These are phyloP conservation scores for Epizoanthus scotinus DNA, from an alignment of 92 coral and sea anemone species.

Conservation along the genomic window DNA sequence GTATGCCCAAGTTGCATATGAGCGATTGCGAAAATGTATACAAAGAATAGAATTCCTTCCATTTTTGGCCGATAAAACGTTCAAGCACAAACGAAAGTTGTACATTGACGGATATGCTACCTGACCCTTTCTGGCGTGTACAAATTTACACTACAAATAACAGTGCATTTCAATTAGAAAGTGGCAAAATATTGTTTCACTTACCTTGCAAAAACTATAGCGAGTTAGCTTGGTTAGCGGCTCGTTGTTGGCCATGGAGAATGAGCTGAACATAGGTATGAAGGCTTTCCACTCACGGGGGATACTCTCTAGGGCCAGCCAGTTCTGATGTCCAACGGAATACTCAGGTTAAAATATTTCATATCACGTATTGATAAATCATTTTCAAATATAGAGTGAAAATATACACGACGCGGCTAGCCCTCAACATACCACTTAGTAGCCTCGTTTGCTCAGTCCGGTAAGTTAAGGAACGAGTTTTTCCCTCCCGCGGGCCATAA, in stretches of 20 bases:
- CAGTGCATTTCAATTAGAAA: too few species aligned
- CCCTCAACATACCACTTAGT: not conserved
- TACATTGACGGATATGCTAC: too few species aligned
- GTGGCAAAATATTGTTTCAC: not conserved
- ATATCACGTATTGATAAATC: not conserved
- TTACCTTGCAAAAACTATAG: constrained; percentile 68
- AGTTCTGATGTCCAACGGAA: constrained; percentile 35
- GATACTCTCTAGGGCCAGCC: constrained; percentile 55
- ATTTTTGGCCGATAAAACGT: too few species aligned
- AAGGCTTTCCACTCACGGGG: constrained; percentile 52
- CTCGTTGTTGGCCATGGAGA: constrained; percentile 46
- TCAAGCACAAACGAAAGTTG: too few species aligned
- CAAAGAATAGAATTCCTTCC: too few species aligned
- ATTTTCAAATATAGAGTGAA: not conserved
- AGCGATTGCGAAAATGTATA: too few species aligned
- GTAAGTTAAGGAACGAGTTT: too few species aligned
- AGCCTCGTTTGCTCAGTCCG: too few species aligned
- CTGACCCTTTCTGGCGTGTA: too few species aligned
- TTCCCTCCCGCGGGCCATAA: too few species aligned
- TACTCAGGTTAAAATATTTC: not conserved
- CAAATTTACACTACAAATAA: too few species aligned
- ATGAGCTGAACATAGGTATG: constrained; percentile 44
- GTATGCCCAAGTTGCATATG: too few species aligned
- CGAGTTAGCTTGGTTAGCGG: constrained; percentile 28
- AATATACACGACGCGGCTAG: not conserved